phyloP scores from a whole-genome alignment of 2,113 vertebrate genomes.

The Oreotragus oreotragus region DNA sequence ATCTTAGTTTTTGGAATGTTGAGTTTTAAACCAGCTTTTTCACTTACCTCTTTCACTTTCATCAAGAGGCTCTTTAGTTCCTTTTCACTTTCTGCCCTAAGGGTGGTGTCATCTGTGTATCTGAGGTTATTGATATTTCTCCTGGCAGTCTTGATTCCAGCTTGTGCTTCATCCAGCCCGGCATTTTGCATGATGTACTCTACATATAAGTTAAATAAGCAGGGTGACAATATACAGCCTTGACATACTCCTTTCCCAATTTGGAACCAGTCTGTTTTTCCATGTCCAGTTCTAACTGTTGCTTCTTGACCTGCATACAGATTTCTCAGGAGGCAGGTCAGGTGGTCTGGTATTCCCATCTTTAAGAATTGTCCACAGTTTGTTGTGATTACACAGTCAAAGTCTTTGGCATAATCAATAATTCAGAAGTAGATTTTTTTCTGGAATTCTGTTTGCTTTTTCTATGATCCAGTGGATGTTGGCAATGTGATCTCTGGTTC shows the following conservation, averaged over 20 bases:
- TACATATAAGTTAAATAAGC: neutral
- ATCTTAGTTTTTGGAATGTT: neutral
- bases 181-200: neutral
- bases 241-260: neutral
- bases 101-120: neutral
- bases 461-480: neutral
- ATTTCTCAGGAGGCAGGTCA: neutral
- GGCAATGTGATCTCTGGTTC: neutral
- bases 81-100: neutral
- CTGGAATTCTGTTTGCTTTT: neutral
- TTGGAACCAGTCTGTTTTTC: neutral
- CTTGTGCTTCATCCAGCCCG: fast-evolving
- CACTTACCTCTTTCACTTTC: neutral
- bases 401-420: neutral
- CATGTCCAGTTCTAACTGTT: neutral
- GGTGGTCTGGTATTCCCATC: neutral
- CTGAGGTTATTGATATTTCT: neutral
- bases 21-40: neutral
- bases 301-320: neutral
- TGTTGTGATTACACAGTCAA: neutral
- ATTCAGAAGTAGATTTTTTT: neutral
- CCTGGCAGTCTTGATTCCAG: neutral
- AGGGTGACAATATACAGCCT: neutral
- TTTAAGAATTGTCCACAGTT: neutral
- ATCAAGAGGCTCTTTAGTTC: neutral